Evolutionary conservation across 2,888 invertebrate genomes (phyloP).

Genomic region (Campaea margaritaria): DNA sequence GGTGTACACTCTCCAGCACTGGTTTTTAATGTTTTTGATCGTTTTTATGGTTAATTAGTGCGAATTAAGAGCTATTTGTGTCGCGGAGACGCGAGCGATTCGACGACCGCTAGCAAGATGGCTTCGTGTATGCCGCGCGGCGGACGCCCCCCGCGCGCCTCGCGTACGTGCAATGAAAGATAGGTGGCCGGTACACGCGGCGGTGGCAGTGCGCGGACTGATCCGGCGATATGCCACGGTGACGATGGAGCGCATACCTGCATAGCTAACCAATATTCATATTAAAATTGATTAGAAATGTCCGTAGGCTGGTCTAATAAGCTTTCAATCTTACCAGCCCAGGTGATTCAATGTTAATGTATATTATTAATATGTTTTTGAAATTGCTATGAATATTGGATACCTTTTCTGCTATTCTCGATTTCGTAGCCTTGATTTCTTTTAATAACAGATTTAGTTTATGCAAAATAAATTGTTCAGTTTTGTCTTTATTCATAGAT

Average conservation of each 20-base stretch:
- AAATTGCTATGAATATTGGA: too few relatives aligned
- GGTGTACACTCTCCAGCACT: constrained; percentile 56
- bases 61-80: constrained; percentile 78
- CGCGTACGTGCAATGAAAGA: constrained; percentile 85
- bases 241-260: constrained; percentile 4
- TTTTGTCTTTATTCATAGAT: too few relatives aligned
- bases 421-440: too few relatives aligned
- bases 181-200: constrained; percentile 76
- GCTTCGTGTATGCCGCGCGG: constrained; percentile 78
- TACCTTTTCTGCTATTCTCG: too few relatives aligned
- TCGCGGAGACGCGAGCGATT: constrained; percentile 79
- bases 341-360: too few relatives aligned
- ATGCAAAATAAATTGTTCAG: too few relatives aligned
- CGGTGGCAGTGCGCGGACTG: constrained; percentile 55
- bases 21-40: constrained; percentile 59
- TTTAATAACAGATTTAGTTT: too few relatives aligned
- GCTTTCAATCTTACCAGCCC: too few relatives aligned
- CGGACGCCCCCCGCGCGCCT: constrained; percentile 73
- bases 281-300: not conserved
- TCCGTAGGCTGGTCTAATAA: too few relatives aligned
- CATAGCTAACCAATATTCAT: not conserved
- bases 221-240: constrained; percentile 57
- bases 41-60: constrained; percentile 78
- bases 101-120: constrained; percentile 83
- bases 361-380: too few relatives aligned